Base-by-base conservation (phyloP, 2,113 vertebrate genomes). In the Chrysemys picta region DNA sequence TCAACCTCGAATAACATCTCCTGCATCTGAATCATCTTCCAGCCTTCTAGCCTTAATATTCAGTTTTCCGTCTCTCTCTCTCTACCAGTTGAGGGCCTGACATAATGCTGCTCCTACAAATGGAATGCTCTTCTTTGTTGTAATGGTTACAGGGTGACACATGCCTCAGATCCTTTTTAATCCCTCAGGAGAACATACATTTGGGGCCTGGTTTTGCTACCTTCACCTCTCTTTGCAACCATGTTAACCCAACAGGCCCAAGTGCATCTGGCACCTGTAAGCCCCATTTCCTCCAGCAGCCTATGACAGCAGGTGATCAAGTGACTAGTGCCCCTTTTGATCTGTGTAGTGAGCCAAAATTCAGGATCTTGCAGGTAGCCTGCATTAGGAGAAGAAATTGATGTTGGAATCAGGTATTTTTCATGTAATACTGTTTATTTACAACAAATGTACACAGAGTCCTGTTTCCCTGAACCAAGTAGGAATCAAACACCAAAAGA, bases 1-100 rank as follows among this genome's bases (percentile, higher is more conserved):
- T 83, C 53, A 80, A 27, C 3, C 3, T 1, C 85, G 80, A 57
- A 29, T 78, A 13, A 56, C 21, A 17, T 1, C 3, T 0, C 21
- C 22, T 2, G 3, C 17, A 22, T 47, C 22, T 3, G 21, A 78
- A 27, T 38, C n/a, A 22, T 25, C 24, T 76, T 14, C 45, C 35
- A 1, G 10, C 16, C 65, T 69, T 87, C 29, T 53, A 1, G 72
- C 6, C 56, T 53, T 49, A 53, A 24, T n/a, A 5, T 13, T 59
- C 1, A 2, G 24, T 75, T 92, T 89, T 93, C 87, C 21, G 50
- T 10, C 86, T 84, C n/a, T 35, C 65, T 35, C 65, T 19, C n/a
- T 38, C 19, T 72, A 21, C 19, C 19, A 3, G n/a, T 72, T 21
- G 17, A 22, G 65, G 9, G 9, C n/a, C n/a, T 72, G 65, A 72